A percentile compares a stretch with the other conserved stretches of the same genome.
phyloP scores from a whole-genome alignment of 2,797 vertebrate species.

The Takifugu rubripes region DNA sequence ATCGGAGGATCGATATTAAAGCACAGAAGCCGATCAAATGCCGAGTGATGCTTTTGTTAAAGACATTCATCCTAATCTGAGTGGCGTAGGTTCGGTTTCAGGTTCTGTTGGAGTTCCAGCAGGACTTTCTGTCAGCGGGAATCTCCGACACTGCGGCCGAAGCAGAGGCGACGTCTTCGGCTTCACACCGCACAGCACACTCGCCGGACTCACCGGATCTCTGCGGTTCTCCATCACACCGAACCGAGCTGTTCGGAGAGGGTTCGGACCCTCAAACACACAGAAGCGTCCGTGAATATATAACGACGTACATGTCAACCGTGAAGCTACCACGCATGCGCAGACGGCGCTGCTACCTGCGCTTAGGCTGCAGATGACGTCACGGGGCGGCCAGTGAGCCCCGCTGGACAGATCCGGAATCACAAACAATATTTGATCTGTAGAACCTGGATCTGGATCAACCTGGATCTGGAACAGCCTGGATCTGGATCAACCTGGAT shows the following conservation, averaged over 20 bases:
- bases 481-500: no score
- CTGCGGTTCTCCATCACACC: conserved; percentile 88
- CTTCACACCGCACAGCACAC: background rate
- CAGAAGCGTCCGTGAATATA: conserved; percentile 46
- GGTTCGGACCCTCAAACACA: conserved; percentile 19
- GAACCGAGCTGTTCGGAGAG: conserved; percentile 25
- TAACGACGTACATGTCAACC: conserved; percentile 78
- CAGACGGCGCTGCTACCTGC: background rate
- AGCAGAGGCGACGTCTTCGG: no score
- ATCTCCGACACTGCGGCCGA: background rate
- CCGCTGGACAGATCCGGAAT: conserved; percentile 18
- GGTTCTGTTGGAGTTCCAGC: no score
- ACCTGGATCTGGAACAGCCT: no score
- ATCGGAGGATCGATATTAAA: no score
- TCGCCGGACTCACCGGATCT: conserved; percentile 79
- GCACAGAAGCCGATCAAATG: no score
- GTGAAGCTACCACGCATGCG: conserved; percentile 75
- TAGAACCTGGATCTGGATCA: no score
- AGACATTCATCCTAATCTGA: no score
- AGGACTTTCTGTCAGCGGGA: background rate
- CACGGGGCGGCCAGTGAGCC: background rate
- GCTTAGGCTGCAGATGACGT: conserved; percentile 34
- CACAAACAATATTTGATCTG: background rate
- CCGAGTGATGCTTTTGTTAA: no score
- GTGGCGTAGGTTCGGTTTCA: no score